Base-by-base conservation (phyloP, 2,888 invertebrate genomes). In the Clunio marinus region DNA sequence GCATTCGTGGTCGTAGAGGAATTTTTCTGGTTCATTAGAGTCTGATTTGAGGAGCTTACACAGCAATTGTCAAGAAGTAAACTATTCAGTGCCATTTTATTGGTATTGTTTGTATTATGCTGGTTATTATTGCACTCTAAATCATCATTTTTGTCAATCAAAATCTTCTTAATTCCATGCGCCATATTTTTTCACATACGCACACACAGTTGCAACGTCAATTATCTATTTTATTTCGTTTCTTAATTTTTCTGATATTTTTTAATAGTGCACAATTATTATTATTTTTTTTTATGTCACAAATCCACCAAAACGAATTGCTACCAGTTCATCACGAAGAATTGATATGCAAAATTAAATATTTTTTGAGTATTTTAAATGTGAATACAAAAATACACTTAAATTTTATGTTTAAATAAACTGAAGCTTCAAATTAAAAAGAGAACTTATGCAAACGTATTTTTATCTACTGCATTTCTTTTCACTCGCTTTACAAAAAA, bases 131-230 rank as follows among this genome's bases (percentile, higher is more conserved):
- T 66, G 35, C 24, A 35, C 35, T 66, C 66, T 1, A 66, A 35
- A 7, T 55, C 66, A n/a, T 66, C 55, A n/a, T 37, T 32, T 55
- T 55, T 32, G 24, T 66, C 55, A 66, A 55, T 66, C 46, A 66
- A 66, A 55, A 55, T 66, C 24, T 35, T 55, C 25, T 66, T 66
- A 32, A 66, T 55, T 66, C 55, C 66, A 24, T 55, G 55, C 66
- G 66, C 66, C 66, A 66, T 66, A 35, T 66, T 66, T 46, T 25
- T 65, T 58, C 58, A 58, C 28, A 27, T 20, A 58, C 28, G 22
- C 66, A 55, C 55, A 66, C 55, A 66, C 66, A 55, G 51, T 35
- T 55, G 37, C 24, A 55, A 10, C 13, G 20, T 63, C 45, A 15
- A 27, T 46, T 46, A 32, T 59, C 17, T 20, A 46, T 25, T 63